Conservation (phyloP, 1,140 invertebrate species). For the Idris sp. region DNA sequence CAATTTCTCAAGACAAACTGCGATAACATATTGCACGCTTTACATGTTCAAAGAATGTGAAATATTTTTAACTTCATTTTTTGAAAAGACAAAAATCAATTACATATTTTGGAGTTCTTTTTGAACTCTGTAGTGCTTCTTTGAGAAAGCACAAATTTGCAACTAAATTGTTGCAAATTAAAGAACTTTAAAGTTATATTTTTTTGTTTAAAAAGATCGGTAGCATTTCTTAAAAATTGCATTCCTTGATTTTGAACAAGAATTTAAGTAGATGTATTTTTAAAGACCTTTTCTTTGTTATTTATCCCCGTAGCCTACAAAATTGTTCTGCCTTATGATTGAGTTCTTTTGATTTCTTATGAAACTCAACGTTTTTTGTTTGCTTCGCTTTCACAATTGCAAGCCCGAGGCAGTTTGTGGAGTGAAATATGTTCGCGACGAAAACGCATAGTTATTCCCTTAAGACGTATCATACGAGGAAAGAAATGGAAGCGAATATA, state of each 20-base stretch:
- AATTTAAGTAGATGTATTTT: conserved; percentile 44
- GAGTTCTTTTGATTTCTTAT: conserved; percentile 62
- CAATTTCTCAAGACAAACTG: conserved; percentile 35
- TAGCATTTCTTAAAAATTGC: too few relatives aligned
- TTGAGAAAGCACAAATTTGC: too few relatives aligned
- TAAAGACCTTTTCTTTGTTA: conserved; percentile 55
- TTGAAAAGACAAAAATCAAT: too few relatives aligned
- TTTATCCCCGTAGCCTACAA: conserved; percentile 60
- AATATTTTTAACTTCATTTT: conserved; percentile 2
- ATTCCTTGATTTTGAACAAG: background rate
- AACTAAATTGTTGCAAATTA: too few relatives aligned
- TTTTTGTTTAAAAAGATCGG: too few relatives aligned
- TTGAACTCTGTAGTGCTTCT: too few relatives aligned
- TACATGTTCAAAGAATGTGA: conserved; percentile 21
- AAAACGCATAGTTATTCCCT: conserved; percentile 61
- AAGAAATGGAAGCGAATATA: conserved; percentile 40
- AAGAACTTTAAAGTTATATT: too few relatives aligned
- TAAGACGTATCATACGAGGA: conserved; percentile 53
- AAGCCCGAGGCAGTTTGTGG: conserved; percentile 62
- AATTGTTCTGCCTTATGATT: conserved; percentile 57
- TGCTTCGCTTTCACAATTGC: conserved; percentile 57
- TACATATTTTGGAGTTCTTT: too few relatives aligned
- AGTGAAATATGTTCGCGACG: conserved; percentile 67
- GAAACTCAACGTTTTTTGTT: conserved; percentile 52
- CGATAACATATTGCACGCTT: conserved; percentile 36